Conservation (phyloP, 2,797 vertebrate species). For the Propithecus deckenii region DNA sequence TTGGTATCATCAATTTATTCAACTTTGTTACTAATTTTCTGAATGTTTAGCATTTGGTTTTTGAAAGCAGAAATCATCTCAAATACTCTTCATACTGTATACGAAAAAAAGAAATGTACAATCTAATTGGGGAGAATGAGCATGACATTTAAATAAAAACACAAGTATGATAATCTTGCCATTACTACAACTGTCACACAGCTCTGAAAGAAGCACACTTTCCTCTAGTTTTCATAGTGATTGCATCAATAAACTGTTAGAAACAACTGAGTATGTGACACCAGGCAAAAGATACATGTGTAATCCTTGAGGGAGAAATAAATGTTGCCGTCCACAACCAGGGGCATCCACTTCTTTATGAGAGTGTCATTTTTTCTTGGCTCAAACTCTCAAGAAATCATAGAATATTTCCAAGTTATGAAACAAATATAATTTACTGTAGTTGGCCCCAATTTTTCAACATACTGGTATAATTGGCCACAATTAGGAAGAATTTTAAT, state of each 20-base stretch:
- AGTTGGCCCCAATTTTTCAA: neutral
- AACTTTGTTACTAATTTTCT: neutral
- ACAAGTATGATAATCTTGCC: neutral
- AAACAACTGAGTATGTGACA: neutral
- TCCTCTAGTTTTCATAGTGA: neutral
- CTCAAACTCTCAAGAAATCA: neutral
- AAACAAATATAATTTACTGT: neutral
- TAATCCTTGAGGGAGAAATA: neutral
- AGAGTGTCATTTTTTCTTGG: neutral
- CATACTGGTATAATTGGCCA: neutral
- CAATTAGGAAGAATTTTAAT: neutral
- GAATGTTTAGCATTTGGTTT: slow-evolving; percentile 1
- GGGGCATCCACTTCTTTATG: neutral
- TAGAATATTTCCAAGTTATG: slow-evolving; percentile 9
- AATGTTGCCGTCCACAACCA: neutral
- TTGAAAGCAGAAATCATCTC: neutral
- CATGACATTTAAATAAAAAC: neutral
- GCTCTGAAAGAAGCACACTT: neutral
- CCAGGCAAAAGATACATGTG: neutral
- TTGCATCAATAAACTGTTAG: neutral
- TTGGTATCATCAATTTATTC: neutral
- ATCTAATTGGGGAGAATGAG: neutral
- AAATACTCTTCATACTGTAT: neutral
- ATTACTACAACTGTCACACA: neutral
- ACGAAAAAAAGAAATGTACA: neutral